These are phyloP conservation scores for Odontamblyopus rebecca DNA, from an alignment of 2,797 vertebrate species.

Conservation along the genomic window DNA sequence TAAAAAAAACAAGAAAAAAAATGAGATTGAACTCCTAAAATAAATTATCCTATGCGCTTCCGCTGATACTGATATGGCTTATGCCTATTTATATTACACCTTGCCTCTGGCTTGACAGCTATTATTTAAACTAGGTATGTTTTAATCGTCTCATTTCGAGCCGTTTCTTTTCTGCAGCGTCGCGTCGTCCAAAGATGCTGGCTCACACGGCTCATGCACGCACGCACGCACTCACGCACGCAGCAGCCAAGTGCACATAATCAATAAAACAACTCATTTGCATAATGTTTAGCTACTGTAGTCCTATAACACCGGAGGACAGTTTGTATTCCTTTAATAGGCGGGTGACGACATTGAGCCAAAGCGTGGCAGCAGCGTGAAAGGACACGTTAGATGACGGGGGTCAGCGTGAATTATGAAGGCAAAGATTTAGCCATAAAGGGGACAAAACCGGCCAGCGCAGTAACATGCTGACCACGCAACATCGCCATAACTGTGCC, in stretches of 20 bases:
- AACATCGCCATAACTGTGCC: slow-evolving; percentile 68
- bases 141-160: background rate
- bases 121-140: background rate
- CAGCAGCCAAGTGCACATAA: slow-evolving; percentile 33
- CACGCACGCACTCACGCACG: background rate
- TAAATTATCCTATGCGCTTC: slow-evolving; percentile 25
- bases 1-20: background rate
- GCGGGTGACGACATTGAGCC: slow-evolving; percentile 42
- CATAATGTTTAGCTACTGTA: slow-evolving; percentile 35
- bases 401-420: slow-evolving; percentile 6
- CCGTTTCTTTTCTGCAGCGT: slow-evolving; percentile 52
- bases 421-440: slow-evolving; percentile 17
- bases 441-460: slow-evolving; percentile 53
- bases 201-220: slow-evolving; percentile 21
- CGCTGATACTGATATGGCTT: slow-evolving; percentile 39
- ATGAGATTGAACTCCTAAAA: slow-evolving; percentile 31
- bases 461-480: slow-evolving; percentile 70
- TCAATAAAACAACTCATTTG: slow-evolving; percentile 42
- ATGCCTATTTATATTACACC: slow-evolving; percentile 15
- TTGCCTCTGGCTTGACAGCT: background rate
- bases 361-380: slow-evolving; percentile 29
- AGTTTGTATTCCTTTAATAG: background rate
- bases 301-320: slow-evolving; percentile 16
- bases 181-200: slow-evolving; percentile 38
- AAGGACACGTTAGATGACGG: slow-evolving; percentile 27